phyloP scores from a whole-genome alignment of 1,140 invertebrate species.

The Zelostemma sp. region DNA sequence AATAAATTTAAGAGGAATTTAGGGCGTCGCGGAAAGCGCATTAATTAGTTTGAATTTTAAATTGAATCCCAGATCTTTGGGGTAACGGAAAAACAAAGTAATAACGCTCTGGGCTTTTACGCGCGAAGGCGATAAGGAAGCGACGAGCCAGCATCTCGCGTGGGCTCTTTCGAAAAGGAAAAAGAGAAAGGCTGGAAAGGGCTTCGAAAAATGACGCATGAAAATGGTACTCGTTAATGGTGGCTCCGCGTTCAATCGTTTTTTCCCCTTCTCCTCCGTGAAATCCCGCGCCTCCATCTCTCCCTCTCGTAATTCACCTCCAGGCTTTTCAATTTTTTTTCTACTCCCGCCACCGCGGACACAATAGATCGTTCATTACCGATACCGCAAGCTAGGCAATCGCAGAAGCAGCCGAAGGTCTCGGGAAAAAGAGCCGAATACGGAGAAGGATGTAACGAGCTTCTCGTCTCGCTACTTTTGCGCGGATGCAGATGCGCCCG shows the following conservation, averaged over 20 bases:
- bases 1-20: too few relatives aligned
- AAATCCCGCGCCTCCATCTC: background rate
- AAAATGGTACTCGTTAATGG: constrained; percentile 1
- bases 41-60: too few relatives aligned
- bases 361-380: constrained; percentile 44
- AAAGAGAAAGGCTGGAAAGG: background rate
- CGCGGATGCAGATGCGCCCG: background rate
- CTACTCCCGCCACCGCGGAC: constrained; percentile 6
- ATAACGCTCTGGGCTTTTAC: too few relatives aligned
- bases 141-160: too few relatives aligned
- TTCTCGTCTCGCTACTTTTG: background rate
- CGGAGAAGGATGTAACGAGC: constrained; percentile 19
- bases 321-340: constrained; percentile 2
- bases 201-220: background rate
- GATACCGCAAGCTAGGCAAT: constrained; percentile 16
- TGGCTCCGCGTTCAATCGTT: background rate
- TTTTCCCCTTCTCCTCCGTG: constrained; percentile 3
- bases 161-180: too few relatives aligned
- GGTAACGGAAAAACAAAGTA: too few relatives aligned
- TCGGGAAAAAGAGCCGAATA: constrained; percentile 6
- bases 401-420: constrained; percentile 9
- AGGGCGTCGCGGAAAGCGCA: too few relatives aligned
- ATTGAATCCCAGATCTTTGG: too few relatives aligned
- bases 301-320: constrained; percentile 1
- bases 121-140: too few relatives aligned